Conservation (phyloP, 2,888 invertebrate species). For the Scaeva pyrastri region DNA sequence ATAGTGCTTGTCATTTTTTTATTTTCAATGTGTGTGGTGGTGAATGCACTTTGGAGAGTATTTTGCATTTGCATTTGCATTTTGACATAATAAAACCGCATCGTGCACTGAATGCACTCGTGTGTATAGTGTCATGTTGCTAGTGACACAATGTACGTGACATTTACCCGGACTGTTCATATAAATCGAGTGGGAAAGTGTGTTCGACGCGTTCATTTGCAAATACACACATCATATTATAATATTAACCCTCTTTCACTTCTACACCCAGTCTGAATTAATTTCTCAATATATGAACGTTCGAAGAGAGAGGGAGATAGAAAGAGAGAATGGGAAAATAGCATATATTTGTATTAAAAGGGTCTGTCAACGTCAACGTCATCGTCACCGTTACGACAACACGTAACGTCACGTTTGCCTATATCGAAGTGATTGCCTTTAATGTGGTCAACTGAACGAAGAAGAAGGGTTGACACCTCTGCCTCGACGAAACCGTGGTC, state of each 20-base stretch:
- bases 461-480: constrained; percentile 49
- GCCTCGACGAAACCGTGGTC: not conserved
- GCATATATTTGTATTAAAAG: constrained; percentile 16
- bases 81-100: constrained; percentile 7
- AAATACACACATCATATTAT: constrained; percentile 26
- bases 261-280: constrained; percentile 48
- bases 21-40: not conserved
- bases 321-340: not conserved
- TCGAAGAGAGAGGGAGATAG: not conserved
- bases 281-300: constrained; percentile 39
- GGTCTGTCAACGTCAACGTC: constrained; percentile 16
- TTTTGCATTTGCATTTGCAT: not conserved
- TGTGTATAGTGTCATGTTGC: not conserved
- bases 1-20: constrained; percentile 58
- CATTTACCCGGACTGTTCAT: constrained; percentile 45
- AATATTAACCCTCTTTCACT: constrained; percentile 51
- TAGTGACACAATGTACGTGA: constrained; percentile 62
- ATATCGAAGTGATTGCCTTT: constrained; percentile 64
- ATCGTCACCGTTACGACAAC: not conserved
- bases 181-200: constrained; percentile 53
- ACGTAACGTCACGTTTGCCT: constrained; percentile 10
- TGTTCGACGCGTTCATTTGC: constrained; percentile 32
- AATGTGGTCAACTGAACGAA: constrained; percentile 59
- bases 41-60: constrained; percentile 69
- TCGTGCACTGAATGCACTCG: constrained; percentile 1